Percentiles rank a stretch among this genome's conserved stretches.
These are phyloP conservation scores for Brachyhypopomus occidentalis DNA, from an alignment of 2,113 vertebrate species.

Conservation along the genomic window DNA sequence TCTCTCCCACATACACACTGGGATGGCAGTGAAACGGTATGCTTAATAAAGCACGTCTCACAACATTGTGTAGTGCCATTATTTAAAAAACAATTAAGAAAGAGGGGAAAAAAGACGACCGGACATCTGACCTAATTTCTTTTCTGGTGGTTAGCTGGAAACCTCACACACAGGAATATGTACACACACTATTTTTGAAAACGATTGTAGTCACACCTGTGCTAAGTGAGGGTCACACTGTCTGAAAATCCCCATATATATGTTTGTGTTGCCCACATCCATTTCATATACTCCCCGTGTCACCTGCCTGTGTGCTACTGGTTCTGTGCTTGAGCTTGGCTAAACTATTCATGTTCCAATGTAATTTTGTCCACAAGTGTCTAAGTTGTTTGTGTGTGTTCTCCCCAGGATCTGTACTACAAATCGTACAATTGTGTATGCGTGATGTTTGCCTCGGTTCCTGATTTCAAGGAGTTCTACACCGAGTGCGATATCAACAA, in stretches of 20 bases:
- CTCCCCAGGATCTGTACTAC: conserved; percentile 91
- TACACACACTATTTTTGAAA: too few species aligned
- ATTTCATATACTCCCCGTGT: background rate
- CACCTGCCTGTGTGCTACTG: background rate
- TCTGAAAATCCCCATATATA: background rate
- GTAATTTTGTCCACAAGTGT: background rate
- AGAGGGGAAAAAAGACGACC: too few species aligned
- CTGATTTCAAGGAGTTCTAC: conserved; percentile 98
- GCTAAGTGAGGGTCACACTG: background rate
- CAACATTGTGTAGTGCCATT: too few species aligned
- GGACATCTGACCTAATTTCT: too few species aligned
- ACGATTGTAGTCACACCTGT: too few species aligned
- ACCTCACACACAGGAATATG: too few species aligned
- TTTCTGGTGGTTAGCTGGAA: too few species aligned
- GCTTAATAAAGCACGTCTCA: too few species aligned
- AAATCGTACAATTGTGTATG: conserved; percentile 97
- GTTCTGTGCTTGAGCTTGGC: background rate
- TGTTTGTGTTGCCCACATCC: background rate
- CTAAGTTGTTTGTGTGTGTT: conserved; percentile 9
- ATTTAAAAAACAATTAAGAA: too few species aligned
- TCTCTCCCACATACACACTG: too few species aligned
- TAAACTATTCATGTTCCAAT: background rate
- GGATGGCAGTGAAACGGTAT: too few species aligned
- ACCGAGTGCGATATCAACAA: conserved; percentile 98
- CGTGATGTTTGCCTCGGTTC: conserved; percentile 97